Evolutionary conservation across 2,888 invertebrate species (phyloP), one percentile per base, ranked within the genome.

Genomic region (Portevinia maculata): DNA sequence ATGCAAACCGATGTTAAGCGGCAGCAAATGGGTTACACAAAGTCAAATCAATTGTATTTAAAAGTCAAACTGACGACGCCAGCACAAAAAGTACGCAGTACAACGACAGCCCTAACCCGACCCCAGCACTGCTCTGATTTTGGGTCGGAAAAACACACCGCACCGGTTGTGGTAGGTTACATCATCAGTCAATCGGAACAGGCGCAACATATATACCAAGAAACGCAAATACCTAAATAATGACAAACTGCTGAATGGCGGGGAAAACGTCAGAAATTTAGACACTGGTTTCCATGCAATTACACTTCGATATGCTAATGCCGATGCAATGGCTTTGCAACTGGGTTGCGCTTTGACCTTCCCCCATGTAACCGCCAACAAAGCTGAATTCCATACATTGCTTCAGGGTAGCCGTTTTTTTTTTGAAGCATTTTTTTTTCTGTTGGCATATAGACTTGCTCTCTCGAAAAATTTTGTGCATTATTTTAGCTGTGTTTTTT

Each of bases 321-420:
- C 19, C 19, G 8, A 17, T 17, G 19, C 44, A 37, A 37, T 39
- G 13, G 39, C 41, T 73, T n/a, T n/a, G n/a, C n/a, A n/a, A 55
- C 55, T 48, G 53, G 60, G 19, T 57, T 30, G 37, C 48, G 50
- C 57, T 50, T 50, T 19, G 44, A 44, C 44, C 44, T 44, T 44
- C 19, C 19, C 17, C 9, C 17, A 9, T 19, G 39, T 19, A 44
- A 11, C 24, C 24, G 15, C 41, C 17, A 1, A 44, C 19, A 44
- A 1, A 39, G 39, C n/a, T 13, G 5, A 39, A 39, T 39, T 39
- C 3, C 9, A 44, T 17, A 44, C 17, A 9, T 2, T 3, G 44
- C 44, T 44, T 39, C 8, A 9, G 44, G 44, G 19, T 15, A 19
- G 17, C 44, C 44, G 21, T 15, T 15, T 19, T 19, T 5, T 24